Percentiles rank a stretch among this genome's conserved stretches.
Conservation (phyloP, 2,797 vertebrate genomes). For the Strix occidentalis region DNA sequence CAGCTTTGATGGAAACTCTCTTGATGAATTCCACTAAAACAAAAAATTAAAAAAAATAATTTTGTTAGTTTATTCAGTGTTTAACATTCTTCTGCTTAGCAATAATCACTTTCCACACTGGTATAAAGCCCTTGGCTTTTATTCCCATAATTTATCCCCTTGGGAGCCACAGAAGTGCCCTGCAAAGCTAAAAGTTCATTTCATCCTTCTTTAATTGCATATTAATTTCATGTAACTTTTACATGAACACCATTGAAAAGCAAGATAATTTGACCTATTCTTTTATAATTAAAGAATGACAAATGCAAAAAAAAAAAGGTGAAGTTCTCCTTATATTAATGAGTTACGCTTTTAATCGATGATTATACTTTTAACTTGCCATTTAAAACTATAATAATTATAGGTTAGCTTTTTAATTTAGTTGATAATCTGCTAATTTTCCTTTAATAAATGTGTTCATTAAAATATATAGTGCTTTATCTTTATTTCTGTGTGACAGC, state of each 20-base stretch:
- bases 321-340: slow-evolving; percentile 20
- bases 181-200: slow-evolving; percentile 1
- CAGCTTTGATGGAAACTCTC: neutral
- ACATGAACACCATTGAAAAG: neutral
- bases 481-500: slow-evolving; percentile 58
- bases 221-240: slow-evolving; percentile 53
- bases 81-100: neutral
- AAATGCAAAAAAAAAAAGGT: neutral
- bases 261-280: slow-evolving; percentile 29
- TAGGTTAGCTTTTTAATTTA: slow-evolving; percentile 41
- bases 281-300: slow-evolving; percentile 15
- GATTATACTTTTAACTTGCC: slow-evolving; percentile 44
- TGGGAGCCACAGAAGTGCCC: neutral
- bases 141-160: neutral
- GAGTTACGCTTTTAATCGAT: slow-evolving; percentile 40
- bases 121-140: slow-evolving; percentile 9
- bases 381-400: slow-evolving; percentile 33
- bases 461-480: slow-evolving; percentile 58
- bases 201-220: slow-evolving; percentile 38
- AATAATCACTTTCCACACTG: slow-evolving; percentile 1
- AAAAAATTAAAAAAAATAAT: neutral
- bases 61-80: neutral
- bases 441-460: slow-evolving; percentile 57
- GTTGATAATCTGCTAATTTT: slow-evolving; percentile 45
- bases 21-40: neutral